phyloP scores from a whole-genome alignment of 2,888 invertebrate genomes.

The Smittia sp. region DNA sequence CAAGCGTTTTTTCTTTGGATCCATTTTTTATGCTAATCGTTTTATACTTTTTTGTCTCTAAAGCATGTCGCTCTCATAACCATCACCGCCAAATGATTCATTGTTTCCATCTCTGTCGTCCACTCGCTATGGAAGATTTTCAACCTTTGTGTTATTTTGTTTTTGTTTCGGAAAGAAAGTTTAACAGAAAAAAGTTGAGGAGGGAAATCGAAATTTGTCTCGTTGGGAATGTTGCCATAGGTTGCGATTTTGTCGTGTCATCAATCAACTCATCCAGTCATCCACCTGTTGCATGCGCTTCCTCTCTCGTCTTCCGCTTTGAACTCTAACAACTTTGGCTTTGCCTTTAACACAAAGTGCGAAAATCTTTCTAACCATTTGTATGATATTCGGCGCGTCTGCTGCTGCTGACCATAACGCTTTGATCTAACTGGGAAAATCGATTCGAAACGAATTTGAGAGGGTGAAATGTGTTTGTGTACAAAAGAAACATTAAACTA shows the following conservation, averaged over 20 bases:
- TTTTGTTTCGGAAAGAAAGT: neutral
- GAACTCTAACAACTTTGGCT: conserved; percentile 14
- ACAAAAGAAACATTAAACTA: neutral
- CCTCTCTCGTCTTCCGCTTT: conserved; percentile 11
- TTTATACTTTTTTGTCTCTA: conserved; percentile 35
- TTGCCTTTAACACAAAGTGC: conserved; percentile 11
- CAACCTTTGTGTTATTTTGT: neutral
- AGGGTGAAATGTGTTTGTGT: neutral
- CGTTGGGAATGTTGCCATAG: neutral
- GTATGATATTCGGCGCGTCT: conserved; percentile 38
- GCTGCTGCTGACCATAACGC: neutral
- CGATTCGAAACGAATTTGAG: neutral
- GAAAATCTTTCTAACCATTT: conserved; percentile 38
- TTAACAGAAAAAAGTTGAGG: neutral
- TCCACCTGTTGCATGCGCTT: neutral
- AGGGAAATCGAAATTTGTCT: neutral
- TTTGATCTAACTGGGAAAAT: neutral
- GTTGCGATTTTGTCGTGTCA: conserved; percentile 6
- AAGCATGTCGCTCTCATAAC: conserved; percentile 30
- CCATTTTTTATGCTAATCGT: conserved; percentile 19
- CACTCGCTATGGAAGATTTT: neutral
- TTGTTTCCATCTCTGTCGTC: conserved; percentile 1
- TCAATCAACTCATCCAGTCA: neutral
- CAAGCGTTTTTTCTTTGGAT: conserved; percentile 23
- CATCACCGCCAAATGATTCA: neutral